A percentile compares a stretch with the other conserved stretches of the same genome.
Evolutionary conservation across 1,140 invertebrate genomes (phyloP).

Genomic region (Macrocentrus cingulum): DNA sequence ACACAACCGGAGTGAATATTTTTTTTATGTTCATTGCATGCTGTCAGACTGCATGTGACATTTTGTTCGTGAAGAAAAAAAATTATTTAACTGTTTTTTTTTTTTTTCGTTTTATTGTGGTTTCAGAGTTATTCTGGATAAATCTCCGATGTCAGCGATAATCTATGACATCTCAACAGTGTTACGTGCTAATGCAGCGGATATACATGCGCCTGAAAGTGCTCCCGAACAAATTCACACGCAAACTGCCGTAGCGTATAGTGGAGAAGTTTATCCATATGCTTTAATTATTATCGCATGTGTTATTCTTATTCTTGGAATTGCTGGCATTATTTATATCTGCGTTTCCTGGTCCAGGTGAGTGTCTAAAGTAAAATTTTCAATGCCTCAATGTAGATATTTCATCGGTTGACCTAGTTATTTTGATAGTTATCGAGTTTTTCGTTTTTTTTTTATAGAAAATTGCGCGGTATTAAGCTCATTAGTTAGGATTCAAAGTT

Average conservation of each 20-base stretch:
- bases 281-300: constrained; percentile 84
- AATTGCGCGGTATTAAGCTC: too few species aligned
- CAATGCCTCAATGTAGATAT: too few species aligned
- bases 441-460: too few species aligned
- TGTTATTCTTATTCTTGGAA: constrained; percentile 81
- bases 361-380: constrained; percentile 32
- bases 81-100: too few species aligned
- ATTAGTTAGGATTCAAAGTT: too few species aligned
- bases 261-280: constrained; percentile 79
- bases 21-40: too few species aligned
- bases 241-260: constrained; percentile 65
- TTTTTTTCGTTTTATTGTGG: too few species aligned
- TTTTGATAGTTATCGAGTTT: too few species aligned
- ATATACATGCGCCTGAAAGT: constrained; percentile 69
- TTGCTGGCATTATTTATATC: constrained; percentile 86
- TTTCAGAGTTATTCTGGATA: constrained; percentile 61
- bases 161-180: constrained; percentile 67
- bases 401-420: too few species aligned
- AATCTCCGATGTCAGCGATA: constrained; percentile 64
- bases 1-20: too few species aligned
- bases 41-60: too few species aligned
- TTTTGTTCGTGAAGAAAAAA: too few species aligned
- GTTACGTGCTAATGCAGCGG: constrained; percentile 67
- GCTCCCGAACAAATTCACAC: constrained; percentile 52
- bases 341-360: constrained; percentile 91